Evolutionary conservation across 2,888 invertebrate species (phyloP).

Genomic region (Herminia tarsipennalis): DNA sequence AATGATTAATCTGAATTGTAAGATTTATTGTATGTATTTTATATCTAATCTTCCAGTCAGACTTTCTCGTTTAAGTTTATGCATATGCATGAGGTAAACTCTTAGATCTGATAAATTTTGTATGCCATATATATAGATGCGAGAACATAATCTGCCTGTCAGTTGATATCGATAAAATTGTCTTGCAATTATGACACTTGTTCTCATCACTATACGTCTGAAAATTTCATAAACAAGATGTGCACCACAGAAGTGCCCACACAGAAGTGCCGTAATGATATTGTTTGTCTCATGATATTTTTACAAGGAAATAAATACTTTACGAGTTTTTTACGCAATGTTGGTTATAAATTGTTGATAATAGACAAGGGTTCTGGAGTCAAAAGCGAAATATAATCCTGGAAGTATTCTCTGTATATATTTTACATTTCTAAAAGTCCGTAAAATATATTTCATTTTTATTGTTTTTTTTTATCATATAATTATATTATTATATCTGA

Average conservation of each 20-base stretch:
- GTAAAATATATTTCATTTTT: too few relatives aligned
- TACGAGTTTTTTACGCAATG: constrained; percentile 51
- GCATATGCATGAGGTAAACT: constrained; percentile 21
- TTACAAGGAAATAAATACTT: constrained; percentile 64
- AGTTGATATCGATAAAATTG: constrained; percentile 22
- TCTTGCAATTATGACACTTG: not conserved
- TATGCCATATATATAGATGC: constrained; percentile 28
- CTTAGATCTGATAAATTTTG: constrained; percentile 19
- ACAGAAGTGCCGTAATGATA: constrained; percentile 48
- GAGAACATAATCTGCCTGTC: constrained; percentile 15
- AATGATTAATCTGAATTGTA: too few relatives aligned
- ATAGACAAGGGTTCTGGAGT: not conserved
- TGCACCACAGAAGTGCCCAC: constrained; percentile 43
- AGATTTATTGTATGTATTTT: too few relatives aligned
- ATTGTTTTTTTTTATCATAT: too few relatives aligned
- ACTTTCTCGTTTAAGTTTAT: too few relatives aligned
- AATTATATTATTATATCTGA: too few relatives aligned
- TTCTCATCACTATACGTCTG: constrained; percentile 30
- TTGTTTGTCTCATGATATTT: constrained; percentile 58
- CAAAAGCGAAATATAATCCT: not conserved
- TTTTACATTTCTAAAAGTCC: too few relatives aligned
- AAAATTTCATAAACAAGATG: constrained; percentile 53
- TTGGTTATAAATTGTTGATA: constrained; percentile 40
- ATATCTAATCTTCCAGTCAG: too few relatives aligned
- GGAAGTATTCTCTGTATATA: too few relatives aligned